Base-by-base conservation (phyloP, 1,140 invertebrate genomes). In the Pseudomyrmex sp. region DNA sequence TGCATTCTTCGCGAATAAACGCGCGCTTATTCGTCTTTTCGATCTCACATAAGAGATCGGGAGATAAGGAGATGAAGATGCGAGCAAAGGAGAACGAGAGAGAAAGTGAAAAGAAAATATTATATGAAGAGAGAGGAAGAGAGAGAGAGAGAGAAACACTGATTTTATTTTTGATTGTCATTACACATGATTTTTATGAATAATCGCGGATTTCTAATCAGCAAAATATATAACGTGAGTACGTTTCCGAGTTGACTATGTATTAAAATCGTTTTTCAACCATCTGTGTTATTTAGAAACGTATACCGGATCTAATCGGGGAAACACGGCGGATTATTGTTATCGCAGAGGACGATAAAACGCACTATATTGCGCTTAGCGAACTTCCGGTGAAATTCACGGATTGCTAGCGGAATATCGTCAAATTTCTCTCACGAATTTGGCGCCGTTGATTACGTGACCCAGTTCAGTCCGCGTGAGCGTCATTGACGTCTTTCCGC, bases 371-470 rank as follows among this genome's bases (percentile, higher is more conserved):
- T 48, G 44, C 52, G 35, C 52, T 2, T 8, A 12, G 46, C 13
- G 15, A 26, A 44, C 69, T 59, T 35, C 35, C 52, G 7, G 46
- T 13, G 23, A 74, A 76, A 66, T 63, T 62, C 26, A 18, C n/a
- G 13, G 44, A 70, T 76, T 48, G 58, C 20, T 23, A 12, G 15
- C 12, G 15, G 3, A 18, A 2, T 48, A 15, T 26, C 10, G 72
- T 5, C 20, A 20, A 80, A 85, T 86, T 85, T 86, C 85, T 86
- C 68, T 8, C 20, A 84, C 66, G 83, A 80, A 58, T 80, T 20
- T 46, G 65, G 26, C 18, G 1, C 4, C 23, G 46, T 65, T 66
- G 35, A 48, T 85, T 82, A 48, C n/a, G 9, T 52, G 61, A 85
- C 77, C 83, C 20, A 74, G 68, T 85, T 85, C 35, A 46, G 66